These are phyloP conservation scores for Athrips mouffetella DNA, from an alignment of 2,888 invertebrate genomes.

Conservation along the genomic window DNA sequence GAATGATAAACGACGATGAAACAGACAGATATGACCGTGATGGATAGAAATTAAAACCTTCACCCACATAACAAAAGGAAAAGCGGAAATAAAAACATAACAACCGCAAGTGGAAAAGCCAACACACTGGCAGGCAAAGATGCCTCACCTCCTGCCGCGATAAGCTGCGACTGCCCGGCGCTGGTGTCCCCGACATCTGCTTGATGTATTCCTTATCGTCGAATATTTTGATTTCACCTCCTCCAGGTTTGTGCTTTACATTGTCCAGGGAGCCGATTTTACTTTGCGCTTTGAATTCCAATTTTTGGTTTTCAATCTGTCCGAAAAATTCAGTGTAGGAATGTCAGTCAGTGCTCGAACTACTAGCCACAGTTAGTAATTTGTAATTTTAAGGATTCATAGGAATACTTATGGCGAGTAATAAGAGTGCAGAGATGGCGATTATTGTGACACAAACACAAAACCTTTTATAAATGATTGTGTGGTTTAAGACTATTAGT, in stretches of 20 bases:
- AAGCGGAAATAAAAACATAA: conserved; percentile 39
- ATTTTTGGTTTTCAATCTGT: conserved; percentile 93
- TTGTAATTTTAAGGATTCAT: not conserved
- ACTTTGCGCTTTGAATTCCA: conserved; percentile 95
- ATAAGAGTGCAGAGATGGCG: too few species aligned
- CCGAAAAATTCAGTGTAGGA: conserved; percentile 59
- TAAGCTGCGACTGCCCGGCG: conserved; percentile 55
- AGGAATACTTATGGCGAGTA: too few species aligned
- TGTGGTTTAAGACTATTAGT: too few species aligned
- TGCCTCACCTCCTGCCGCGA: conserved; percentile 75
- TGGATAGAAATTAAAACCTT: conserved; percentile 37
- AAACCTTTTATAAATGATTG: too few species aligned
- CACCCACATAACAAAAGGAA: conserved; percentile 38
- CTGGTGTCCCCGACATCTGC: conserved; percentile 79
- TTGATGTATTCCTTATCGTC: conserved; percentile 94
- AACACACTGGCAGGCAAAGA: conserved; percentile 24
- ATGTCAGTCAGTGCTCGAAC: conserved; percentile 12
- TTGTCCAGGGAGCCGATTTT: conserved; percentile 95
- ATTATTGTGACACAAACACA: too few species aligned
- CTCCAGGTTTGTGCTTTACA: conserved; percentile 93
- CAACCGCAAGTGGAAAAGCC: conserved; percentile 27
- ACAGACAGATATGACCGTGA: conserved; percentile 27
- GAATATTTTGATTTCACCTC: conserved; percentile 96
- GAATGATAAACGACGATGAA: conserved; percentile 29
- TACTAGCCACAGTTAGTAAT: not conserved